Conservation (phyloP, 2,888 invertebrate genomes). For the Dexiosoma caninum region DNA sequence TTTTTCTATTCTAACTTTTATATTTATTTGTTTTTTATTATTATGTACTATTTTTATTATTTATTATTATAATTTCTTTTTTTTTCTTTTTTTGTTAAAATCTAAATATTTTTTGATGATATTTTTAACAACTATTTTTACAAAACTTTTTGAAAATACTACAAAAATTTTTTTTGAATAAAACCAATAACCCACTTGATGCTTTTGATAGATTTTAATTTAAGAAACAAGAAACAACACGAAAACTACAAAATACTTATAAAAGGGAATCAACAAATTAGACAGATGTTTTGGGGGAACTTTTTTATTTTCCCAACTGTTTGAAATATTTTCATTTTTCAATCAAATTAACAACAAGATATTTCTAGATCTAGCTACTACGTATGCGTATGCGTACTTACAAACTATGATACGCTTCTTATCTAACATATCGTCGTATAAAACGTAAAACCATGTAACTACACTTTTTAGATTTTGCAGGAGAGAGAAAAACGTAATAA, state of each 20-base stretch:
- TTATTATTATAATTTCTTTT: too few relatives aligned
- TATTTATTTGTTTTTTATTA: conserved; percentile 3
- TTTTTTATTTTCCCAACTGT: too few relatives aligned
- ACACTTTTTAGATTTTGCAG: too few relatives aligned
- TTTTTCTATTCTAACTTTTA: too few relatives aligned
- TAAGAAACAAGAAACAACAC: conserved; percentile 24
- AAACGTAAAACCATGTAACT: too few relatives aligned
- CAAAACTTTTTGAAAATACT: conserved; percentile 46
- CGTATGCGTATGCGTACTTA: too few relatives aligned
- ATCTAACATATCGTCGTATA: too few relatives aligned
- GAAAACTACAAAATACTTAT: conserved; percentile 22
- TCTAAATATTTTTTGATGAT: conserved; percentile 33
- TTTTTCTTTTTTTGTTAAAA: conserved; percentile 16
- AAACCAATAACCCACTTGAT: conserved; percentile 66
- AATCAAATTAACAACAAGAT: too few relatives aligned
- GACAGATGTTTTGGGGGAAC: background rate
- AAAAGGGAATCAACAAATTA: conserved; percentile 42
- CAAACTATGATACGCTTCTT: too few relatives aligned
- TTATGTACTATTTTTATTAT: background rate
- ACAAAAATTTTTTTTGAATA: conserved; percentile 21
- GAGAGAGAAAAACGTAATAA: too few relatives aligned
- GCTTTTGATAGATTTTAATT: conserved; percentile 59
- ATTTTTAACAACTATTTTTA: conserved; percentile 37
- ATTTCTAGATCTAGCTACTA: too few relatives aligned
- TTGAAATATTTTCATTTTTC: too few relatives aligned